Base-by-base conservation (phyloP, 2,113 vertebrate genomes). In the Dipodomys merriami region DNA sequence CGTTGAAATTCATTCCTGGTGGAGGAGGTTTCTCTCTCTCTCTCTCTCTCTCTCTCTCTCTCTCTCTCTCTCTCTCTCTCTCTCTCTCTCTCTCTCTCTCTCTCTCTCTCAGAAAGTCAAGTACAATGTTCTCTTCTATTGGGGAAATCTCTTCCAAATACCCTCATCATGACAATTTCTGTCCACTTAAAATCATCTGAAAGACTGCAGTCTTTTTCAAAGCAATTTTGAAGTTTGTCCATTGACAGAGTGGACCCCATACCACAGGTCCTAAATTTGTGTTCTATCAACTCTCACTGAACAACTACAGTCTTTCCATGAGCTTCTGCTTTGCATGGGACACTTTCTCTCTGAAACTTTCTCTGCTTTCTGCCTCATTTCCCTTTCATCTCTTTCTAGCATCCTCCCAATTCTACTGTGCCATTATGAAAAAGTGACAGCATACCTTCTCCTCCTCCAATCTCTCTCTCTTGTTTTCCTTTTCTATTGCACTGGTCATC, bases 171-270 rank as follows among this genome's bases (percentile, higher is more conserved):
- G 8, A 49, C 12, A 49, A 49, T 90, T 69, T 92, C n/a, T 27
- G n/a, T 90, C 44, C 81, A 18, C 25, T 86, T 87, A 84, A 67
- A 87, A 53, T 33, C 25, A 85, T 53, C 53, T 87, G 79, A 68
- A 86, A 85, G 10, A 62, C 33, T 81, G 16, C 53, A 79, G 4
- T 69, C 64, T 35, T 92, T 81, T 25, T 30, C 35, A 67, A 86
- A 81, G 90, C 25, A 71, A 95, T 27, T 6, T 23, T 23, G 10
- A 79, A 68, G 39, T 64, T 44, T 73, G 1, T 39, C 1, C 19
- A 30, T 46, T 65, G 39, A 67, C 49, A 69, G 20, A 20, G 2
- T 29, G 39, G 22, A 30, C 11, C 19, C 30, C 1, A 15, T 0
- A 5, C 22, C 33, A 49, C 15, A 16, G 11, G 79, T 7, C 18